Percentiles rank a stretch among this genome's conserved stretches.
Conservation (phyloP, 2,113 vertebrate species). For the Neolamprologus cancellatus region DNA sequence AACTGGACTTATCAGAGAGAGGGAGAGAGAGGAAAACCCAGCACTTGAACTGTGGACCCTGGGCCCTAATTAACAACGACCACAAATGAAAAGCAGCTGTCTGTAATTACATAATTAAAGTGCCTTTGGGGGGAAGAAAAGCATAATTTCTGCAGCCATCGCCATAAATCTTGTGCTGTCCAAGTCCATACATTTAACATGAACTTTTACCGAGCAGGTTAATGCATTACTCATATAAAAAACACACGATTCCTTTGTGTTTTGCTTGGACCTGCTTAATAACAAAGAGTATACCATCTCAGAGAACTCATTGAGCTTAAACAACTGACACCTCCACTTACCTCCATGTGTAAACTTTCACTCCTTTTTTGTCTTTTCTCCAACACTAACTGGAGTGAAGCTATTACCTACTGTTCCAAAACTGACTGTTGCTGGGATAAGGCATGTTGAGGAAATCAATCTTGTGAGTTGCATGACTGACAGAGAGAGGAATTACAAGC, state of each 20-base stretch:
- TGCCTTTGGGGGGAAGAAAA: constrained; percentile 85
- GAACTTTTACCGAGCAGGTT: constrained; percentile 80
- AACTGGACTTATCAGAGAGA: constrained; percentile 64
- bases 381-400: not conserved
- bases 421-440: constrained; percentile 25
- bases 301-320: constrained; percentile 30
- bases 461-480: not conserved
- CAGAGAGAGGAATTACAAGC: not conserved
- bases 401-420: not conserved
- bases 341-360: constrained; percentile 52
- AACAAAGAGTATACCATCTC: constrained; percentile 73
- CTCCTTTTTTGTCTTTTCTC: not conserved
- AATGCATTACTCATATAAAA: constrained; percentile 90
- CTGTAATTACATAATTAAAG: constrained; percentile 99
- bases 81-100: constrained; percentile 92
- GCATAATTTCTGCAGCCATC: constrained; percentile 93
- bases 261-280: constrained; percentile 86
- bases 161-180: constrained; percentile 99
- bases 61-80: constrained; percentile 82
- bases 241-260: constrained; percentile 93
- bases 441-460: not conserved
- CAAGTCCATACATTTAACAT: constrained; percentile 75
- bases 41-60: constrained; percentile 75
- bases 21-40: constrained; percentile 39
- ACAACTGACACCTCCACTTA: constrained; percentile 58